A percentile compares a stretch with the other conserved stretches of the same genome.
Conservation (phyloP, 2,797 vertebrate species). For the Iguana delicatissima region DNA sequence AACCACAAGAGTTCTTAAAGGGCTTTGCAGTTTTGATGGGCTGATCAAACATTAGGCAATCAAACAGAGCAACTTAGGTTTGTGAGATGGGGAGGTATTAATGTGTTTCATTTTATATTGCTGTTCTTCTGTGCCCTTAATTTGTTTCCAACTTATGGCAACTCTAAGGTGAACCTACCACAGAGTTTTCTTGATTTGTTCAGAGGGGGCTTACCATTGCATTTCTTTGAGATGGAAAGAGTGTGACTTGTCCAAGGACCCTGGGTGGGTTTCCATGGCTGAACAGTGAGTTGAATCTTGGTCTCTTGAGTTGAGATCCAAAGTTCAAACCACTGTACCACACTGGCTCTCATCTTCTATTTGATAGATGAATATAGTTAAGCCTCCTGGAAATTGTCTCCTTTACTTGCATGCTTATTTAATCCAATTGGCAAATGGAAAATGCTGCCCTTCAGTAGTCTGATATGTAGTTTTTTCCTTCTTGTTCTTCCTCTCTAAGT, state of each 20-base stretch:
- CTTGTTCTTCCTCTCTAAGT: not conserved
- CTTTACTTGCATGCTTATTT: constrained; percentile 23
- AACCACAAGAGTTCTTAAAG: not conserved
- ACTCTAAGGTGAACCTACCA: too few species aligned
- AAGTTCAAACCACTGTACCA: too few species aligned
- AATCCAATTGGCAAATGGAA: constrained; percentile 20
- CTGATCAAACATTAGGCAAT: constrained; percentile 18
- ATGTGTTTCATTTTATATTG: not conserved
- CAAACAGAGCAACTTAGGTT: constrained; percentile 18
- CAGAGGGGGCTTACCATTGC: too few species aligned
- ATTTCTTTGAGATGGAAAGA: too few species aligned
- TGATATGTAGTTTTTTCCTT: not conserved
- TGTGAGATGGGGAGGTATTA: constrained; percentile 29
- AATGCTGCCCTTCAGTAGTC: not conserved
- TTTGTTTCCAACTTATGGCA: too few species aligned
- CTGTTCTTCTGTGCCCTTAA: too few species aligned
- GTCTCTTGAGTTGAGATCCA: too few species aligned
- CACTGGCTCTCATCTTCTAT: not conserved
- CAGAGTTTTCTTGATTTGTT: too few species aligned
- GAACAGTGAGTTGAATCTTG: too few species aligned
- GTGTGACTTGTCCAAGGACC: too few species aligned
- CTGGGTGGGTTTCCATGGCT: too few species aligned
- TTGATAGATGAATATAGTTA: constrained; percentile 29
- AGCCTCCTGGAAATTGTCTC: constrained; percentile 11
- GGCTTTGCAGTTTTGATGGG: not conserved